Evolutionary conservation across 2,113 vertebrate genomes (phyloP), one percentile per base, ranked within the genome.

Genomic region (Acanthochromis polyacanthus): DNA sequence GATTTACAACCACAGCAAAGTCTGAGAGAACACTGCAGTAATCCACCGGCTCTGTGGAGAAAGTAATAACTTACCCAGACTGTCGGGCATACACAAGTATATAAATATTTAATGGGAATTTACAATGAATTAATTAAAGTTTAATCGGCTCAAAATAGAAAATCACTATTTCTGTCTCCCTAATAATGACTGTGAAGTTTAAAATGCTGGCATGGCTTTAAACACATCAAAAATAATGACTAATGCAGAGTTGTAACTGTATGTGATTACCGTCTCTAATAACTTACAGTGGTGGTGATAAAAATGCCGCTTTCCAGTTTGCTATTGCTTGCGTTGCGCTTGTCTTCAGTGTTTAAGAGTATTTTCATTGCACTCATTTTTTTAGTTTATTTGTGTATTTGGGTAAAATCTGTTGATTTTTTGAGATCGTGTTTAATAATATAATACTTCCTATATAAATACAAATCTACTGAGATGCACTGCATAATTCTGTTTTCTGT

Each of bases 1-100:
- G 71, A 88, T 78, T 85, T 80, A 83, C 55, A 0, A 64, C 74
- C 59, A 53, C 65, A 32, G 85, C 71, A 57, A 65, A 72, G 70
- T 82, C 71, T 51, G 50, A 66, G 64, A 78, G 61, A 76, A 56
- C 55, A 32, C 53, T 45, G 43, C 25, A 60, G 78, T 65, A 68
- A 86, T 87, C 64, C 71, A 67, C 43, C 60, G 43, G 46, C 63
- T 79, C 61, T 15, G 22, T 19, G 76, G 83, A 65, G 68, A 53
- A 59, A 83, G 70, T 72, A 70, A 83, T 80, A 80, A 75, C 71
- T 81, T 46, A 58, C 36, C 50, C 38, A 53, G 62, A 50, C 40
- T 80, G 46, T 40, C 50, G 30, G 61, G 15, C 25, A 53, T 11
- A 57, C 43, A 57, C 60, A 79, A 78, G 51, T 55, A 22, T 53